Percentiles rank a stretch among this genome's conserved stretches.
Conservation (phyloP, 1,140 invertebrate species). For the Calliphora vicina region DNA sequence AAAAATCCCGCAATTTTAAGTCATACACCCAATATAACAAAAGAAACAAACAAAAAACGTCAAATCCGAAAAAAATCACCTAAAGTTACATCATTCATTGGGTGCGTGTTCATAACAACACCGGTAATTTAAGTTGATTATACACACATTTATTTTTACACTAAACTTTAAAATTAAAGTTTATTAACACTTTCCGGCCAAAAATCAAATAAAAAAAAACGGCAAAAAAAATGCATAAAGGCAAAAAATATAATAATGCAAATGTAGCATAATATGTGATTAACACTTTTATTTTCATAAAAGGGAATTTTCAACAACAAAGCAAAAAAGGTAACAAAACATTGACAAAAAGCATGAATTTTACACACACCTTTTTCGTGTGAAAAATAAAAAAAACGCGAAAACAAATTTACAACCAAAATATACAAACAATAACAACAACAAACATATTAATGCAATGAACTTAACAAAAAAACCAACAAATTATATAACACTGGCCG, state of each 20-base stretch:
- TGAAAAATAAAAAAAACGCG: constrained; percentile 21
- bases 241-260: constrained; percentile 11
- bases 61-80: no score
- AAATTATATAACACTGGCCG: background rate
- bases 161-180: background rate
- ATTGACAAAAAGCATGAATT: background rate
- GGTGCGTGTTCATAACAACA: background rate
- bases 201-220: background rate
- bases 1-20: no score
- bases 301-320: no score
- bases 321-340: no score
- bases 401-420: background rate
- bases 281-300: background rate
- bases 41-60: no score
- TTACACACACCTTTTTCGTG: constrained; percentile 12
- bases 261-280: background rate
- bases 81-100: background rate
- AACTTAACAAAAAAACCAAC: constrained; percentile 1
- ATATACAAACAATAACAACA: background rate
- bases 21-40: no score
- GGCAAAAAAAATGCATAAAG: background rate
- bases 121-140: background rate
- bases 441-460: background rate
- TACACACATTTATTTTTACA: no score
- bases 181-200: constrained; percentile 26